These are phyloP conservation scores for Alfaro cultratus DNA, from an alignment of 2,797 vertebrate species.

Conservation along the genomic window DNA sequence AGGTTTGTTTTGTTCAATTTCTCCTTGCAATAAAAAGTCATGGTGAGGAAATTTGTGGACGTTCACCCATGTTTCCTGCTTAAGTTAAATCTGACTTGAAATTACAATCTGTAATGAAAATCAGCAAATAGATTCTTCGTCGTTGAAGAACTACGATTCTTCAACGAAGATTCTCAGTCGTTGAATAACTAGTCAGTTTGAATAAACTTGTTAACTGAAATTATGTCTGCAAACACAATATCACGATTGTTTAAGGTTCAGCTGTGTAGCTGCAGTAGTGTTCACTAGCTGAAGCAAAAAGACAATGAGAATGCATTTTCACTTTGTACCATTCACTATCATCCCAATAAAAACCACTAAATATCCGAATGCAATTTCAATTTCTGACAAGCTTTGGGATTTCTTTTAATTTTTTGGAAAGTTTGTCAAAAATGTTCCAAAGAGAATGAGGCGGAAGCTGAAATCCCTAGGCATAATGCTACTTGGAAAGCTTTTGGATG, in stretches of 20 bases:
- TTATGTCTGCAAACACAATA: background rate
- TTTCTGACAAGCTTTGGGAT: background rate
- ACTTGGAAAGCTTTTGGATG: background rate
- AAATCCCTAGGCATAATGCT: background rate
- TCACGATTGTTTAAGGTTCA: background rate
- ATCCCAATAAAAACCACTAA: background rate
- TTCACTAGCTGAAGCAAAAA: background rate
- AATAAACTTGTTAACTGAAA: background rate
- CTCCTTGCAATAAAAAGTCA: background rate
- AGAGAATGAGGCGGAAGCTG: background rate
- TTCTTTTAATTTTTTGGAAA: background rate
- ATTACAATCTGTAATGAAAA: background rate
- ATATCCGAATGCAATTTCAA: background rate
- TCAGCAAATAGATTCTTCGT: background rate
- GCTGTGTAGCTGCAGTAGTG: background rate
- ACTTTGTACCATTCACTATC: background rate
- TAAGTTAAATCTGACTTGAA: background rate
- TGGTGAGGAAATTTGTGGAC: background rate
- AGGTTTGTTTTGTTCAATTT: background rate
- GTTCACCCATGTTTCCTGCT: background rate
- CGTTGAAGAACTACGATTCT: too few relatives aligned
- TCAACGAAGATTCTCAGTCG: too few relatives aligned
- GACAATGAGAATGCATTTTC: background rate
- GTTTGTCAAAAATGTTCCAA: background rate
- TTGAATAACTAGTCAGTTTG: background rate